Evolutionary conservation across 2,888 invertebrate genomes (phyloP), one percentile per base, ranked within the genome.

Genomic region (Pristionchus exspectatus): DNA sequence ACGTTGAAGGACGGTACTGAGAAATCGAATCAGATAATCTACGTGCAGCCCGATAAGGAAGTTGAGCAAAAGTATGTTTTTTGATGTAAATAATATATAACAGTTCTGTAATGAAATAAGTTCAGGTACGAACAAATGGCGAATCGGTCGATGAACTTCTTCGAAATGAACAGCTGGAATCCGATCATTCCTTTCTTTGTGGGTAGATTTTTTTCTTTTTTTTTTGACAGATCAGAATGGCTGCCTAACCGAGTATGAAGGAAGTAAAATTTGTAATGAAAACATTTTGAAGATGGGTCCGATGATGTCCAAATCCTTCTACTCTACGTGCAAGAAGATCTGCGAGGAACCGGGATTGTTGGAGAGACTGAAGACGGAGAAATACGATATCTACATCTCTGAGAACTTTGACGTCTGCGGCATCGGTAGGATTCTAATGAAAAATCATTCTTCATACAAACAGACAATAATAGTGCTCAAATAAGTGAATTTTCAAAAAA

Each of bases 371-470:
- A 56, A 50, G 10, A 30, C 50, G 2, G 83, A 83, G 83, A 83
- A 83, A 38, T 83, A n/a, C 56, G 83, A 83, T 16, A 21, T 83
- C 27, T 83, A 83, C 56, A 83, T 83, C 54, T 50, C 56, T 30
- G 83, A 83, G 54, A 83, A 83, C 83, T 83, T 83, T 56, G 83
- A 83, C 56, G 21, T 83, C 54, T 83, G 83, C 56, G 83, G 83
- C 2, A 56, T 56, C 16, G 83, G 83, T 83, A 18, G 83, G 27
- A 56, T 83, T 83, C 14, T 2, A n/a, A 4, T 72, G 9, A 10
- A 10, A 0, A 12, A 7, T 50, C 0, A 10, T 50, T 50, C 9
- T 50, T 9, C 12, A 10, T 50, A 12, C 9, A 9, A 50, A 12
- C 44, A 12, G n/a, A n/a, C n/a, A n/a, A n/a, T n/a, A n/a, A n/a